phyloP scores from a whole-genome alignment of 1,140 invertebrate genomes.

The Hyles vespertilio region DNA sequence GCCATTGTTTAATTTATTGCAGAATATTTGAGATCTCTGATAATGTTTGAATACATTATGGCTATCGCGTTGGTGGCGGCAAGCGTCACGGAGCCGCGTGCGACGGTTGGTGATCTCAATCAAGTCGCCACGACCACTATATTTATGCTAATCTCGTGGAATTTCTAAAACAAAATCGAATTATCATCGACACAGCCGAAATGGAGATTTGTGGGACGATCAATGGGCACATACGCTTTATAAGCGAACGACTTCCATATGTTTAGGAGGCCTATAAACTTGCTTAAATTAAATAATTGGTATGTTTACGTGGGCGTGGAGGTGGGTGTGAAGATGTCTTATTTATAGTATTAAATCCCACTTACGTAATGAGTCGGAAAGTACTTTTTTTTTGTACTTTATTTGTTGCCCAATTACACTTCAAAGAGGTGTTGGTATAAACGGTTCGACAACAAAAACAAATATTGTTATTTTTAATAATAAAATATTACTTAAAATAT shows the following conservation, averaged over 20 bases:
- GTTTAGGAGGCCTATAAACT: slow-evolving; percentile 43
- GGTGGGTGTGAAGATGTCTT: too few relatives aligned
- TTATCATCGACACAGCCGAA: slow-evolving; percentile 27
- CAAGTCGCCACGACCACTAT: slow-evolving; percentile 27
- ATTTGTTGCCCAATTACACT: too few relatives aligned
- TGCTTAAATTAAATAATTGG: slow-evolving; percentile 14
- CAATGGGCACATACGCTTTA: slow-evolving; percentile 36
- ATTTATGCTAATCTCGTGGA: slow-evolving; percentile 46
- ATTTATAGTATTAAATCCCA: too few relatives aligned
- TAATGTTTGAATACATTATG: slow-evolving; percentile 20
- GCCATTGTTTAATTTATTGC: slow-evolving; percentile 16
- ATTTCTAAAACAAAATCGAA: slow-evolving; percentile 28
- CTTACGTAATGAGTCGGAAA: too few relatives aligned
- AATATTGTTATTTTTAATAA: too few relatives aligned
- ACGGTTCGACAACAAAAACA: too few relatives aligned
- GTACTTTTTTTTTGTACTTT: too few relatives aligned
- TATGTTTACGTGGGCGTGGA: too few relatives aligned
- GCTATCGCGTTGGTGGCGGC: slow-evolving; percentile 13
- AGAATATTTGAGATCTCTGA: slow-evolving; percentile 15
- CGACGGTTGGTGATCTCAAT: slow-evolving; percentile 31
- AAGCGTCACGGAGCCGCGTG: slow-evolving; percentile 12
- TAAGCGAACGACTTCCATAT: slow-evolving; percentile 39
- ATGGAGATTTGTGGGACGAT: slow-evolving; percentile 45
- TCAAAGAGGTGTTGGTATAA: too few relatives aligned
- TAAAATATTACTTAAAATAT: too few relatives aligned